phyloP scores from a whole-genome alignment of 2,113 vertebrate genomes.

The Ellobius talpinus region DNA sequence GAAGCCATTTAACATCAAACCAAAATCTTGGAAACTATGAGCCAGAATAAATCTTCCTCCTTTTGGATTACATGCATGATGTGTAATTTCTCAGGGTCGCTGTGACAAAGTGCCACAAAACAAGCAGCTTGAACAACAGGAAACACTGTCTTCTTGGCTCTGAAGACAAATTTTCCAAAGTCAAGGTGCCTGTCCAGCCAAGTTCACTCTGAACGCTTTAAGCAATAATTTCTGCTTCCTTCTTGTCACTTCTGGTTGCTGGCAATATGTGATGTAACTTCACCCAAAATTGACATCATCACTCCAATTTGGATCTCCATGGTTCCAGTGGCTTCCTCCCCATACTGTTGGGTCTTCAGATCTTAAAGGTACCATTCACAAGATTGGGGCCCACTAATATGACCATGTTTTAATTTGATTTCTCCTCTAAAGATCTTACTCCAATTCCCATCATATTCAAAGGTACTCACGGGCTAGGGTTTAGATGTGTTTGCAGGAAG shows the following conservation, averaged over 20 bases:
- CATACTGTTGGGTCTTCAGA: not conserved
- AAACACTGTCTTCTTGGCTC: not conserved
- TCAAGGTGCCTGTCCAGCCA: not conserved
- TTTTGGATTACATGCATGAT: not conserved
- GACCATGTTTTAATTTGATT: not conserved
- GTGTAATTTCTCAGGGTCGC: not conserved
- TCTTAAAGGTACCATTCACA: not conserved
- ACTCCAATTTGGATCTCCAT: not conserved
- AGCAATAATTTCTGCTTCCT: not conserved
- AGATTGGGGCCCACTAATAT: not conserved
- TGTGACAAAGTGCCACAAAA: not conserved
- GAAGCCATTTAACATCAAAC: not conserved
- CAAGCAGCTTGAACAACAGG: not conserved
- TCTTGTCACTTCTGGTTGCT: not conserved
- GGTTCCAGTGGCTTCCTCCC: not conserved
- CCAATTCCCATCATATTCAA: not conserved
- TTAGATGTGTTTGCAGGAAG: not conserved
- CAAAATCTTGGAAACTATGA: not conserved
- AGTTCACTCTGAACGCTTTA: not conserved
- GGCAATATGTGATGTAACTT: not conserved
- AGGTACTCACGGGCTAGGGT: not conserved
- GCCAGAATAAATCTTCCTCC: not conserved
- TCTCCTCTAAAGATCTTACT: not conserved
- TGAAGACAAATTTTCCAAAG: not conserved
- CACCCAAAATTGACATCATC: not conserved